phyloP scores from a whole-genome alignment of 2,888 invertebrate species.

The Hypselothyrea guttata region DNA sequence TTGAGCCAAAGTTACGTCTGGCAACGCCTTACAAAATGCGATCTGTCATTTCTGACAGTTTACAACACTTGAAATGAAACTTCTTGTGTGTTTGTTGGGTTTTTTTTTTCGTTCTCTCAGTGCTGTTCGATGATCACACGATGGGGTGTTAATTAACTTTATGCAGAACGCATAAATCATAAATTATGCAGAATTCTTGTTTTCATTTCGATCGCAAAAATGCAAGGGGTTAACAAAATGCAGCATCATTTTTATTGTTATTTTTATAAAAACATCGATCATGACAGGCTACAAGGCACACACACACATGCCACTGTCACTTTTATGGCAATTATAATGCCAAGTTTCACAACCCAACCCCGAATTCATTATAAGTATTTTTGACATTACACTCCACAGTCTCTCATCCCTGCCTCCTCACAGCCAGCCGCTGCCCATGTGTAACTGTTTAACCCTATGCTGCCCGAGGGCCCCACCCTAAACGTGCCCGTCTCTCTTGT shows the following conservation, averaged over 20 bases:
- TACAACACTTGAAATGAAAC: constrained; percentile 46
- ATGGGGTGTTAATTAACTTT: constrained; percentile 61
- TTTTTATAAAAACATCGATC: constrained; percentile 59
- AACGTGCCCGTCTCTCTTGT: constrained; percentile 22
- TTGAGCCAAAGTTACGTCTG: constrained; percentile 27
- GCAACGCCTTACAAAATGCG: constrained; percentile 50
- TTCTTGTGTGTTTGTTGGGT: no score
- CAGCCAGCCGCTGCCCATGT: constrained; percentile 47
- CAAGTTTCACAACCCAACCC: constrained; percentile 47
- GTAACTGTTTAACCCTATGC: constrained; percentile 62
- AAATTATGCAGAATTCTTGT: constrained; percentile 46
- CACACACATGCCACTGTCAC: constrained; percentile 34
- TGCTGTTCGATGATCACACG: constrained; percentile 18
- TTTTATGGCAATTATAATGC: constrained; percentile 57
- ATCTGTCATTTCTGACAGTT: constrained; percentile 73
- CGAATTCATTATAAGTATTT: constrained; percentile 53
- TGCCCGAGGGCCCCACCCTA: constrained; percentile 31
- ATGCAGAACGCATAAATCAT: constrained; percentile 60
- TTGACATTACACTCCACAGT: constrained; percentile 30
- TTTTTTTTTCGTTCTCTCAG: not conserved
- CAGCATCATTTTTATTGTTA: constrained; percentile 58
- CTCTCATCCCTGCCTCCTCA: not conserved
- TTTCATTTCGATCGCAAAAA: constrained; percentile 38
- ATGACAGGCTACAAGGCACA: constrained; percentile 24
- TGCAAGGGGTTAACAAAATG: constrained; percentile 52